These are phyloP conservation scores for Steromphala cineraria DNA, from an alignment of 2,888 invertebrate genomes.

Conservation along the genomic window DNA sequence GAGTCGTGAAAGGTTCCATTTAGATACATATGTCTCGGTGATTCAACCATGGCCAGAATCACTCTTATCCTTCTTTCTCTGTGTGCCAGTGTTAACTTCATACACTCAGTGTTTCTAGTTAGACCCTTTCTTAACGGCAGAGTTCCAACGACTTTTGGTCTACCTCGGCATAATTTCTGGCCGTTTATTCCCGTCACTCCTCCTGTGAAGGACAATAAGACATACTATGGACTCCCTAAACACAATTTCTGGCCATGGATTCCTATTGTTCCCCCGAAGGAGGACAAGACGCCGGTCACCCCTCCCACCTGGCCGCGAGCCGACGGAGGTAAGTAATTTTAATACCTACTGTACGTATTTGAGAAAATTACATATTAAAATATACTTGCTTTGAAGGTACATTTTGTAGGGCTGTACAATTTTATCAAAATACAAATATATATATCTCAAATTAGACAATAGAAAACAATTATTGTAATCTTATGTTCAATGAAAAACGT, in stretches of 20 bases:
- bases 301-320: conserved; percentile 10
- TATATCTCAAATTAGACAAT: too few species aligned
- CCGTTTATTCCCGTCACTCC: conserved; percentile 29
- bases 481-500: too few species aligned
- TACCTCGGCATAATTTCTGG: conserved; percentile 39
- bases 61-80: background rate
- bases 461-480: too few species aligned
- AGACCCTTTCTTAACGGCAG: conserved; percentile 32
- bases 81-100: background rate
- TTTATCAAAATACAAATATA: too few species aligned
- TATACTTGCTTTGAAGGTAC: too few species aligned
- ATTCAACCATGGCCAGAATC: background rate
- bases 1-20: too few species aligned
- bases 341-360: too few species aligned
- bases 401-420: too few species aligned
- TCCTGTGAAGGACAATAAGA: conserved; percentile 15
- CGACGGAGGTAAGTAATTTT: conserved; percentile 9
- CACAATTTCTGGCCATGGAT: conserved; percentile 46
- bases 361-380: too few species aligned
- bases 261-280: conserved; percentile 26
- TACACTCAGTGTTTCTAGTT: conserved; percentile 20
- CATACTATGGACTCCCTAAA: conserved; percentile 30
- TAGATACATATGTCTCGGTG: background rate
- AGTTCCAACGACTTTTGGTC: conserved; percentile 4
- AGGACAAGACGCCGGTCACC: background rate